Base-by-base conservation (phyloP, 2,113 vertebrate genomes). In the human region DNA sequence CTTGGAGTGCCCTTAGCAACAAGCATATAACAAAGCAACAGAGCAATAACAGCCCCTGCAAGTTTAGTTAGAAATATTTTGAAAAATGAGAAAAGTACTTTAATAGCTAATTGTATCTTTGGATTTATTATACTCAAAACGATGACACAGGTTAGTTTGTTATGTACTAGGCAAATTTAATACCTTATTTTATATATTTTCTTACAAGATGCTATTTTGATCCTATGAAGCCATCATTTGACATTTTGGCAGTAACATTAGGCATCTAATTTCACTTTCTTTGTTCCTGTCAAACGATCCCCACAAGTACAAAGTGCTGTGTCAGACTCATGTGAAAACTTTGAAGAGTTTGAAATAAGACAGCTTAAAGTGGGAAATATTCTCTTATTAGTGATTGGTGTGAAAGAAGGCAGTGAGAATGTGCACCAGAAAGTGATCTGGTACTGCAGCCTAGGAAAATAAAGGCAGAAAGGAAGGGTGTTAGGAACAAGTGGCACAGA, bases 81-180 rank as follows among this genome's bases (percentile, higher is more conserved):
- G 14, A 78, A 90, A 93, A 93, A 38, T 89, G 92, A 45, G 59
- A 85, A 82, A 78, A 95, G 57, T 66, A 59, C 84, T 93, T 52
- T 27, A 92, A 50, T 83, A 72, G 14, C 85, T 93, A 80, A 88
- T 84, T 87, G 50, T 43, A 75, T 57, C 61, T 64, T 64, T 64
- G 61, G 27, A 40, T 35, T 92, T 76, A 8, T 18, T 84, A 14
- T 25, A 78, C 30, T 93, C 43, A 75, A 40, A 52, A 52, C 9
- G 43, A 20, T 52, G 45, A 20, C 3, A 35, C 14, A 43, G 55
- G 5, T 52, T 61, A 40, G 2, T 75, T 52, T 78, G 10, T 89
- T 92, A 27, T 8, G 0, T 59, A 61, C 11, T 64, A 52, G 22
- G 11, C 50, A 61, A 10, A 73, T 76, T 73, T 68, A 78, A 8